Conservation (phyloP, 92 coral and sea anemone genomes). For the Palythoa heliodiscus region DNA sequence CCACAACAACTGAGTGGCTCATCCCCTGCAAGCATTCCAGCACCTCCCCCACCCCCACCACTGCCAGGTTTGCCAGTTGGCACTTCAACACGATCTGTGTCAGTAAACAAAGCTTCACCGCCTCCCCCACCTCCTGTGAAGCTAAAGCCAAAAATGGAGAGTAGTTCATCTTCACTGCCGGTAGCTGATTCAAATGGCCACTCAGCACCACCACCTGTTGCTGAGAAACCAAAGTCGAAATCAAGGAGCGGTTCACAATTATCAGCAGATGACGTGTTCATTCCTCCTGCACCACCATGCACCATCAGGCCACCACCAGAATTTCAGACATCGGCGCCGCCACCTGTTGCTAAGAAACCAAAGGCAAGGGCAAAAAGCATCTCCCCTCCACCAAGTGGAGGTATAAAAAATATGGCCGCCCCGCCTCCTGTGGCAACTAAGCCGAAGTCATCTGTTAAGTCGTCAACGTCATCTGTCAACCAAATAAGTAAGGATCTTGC, state of each 20-base stretch:
- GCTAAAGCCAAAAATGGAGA: slow-evolving; percentile 56
- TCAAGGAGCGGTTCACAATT: slow-evolving; percentile 50
- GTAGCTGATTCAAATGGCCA: slow-evolving; percentile 27
- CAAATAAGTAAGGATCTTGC: slow-evolving; percentile 18
- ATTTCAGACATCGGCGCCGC: slow-evolving; percentile 23
- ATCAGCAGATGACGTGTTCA: slow-evolving; percentile 35
- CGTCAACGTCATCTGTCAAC: slow-evolving; percentile 11
- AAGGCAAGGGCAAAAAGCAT: slow-evolving; percentile 16
- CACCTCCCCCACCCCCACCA: slow-evolving; percentile 46
- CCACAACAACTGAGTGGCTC: slow-evolving; percentile 35
- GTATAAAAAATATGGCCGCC: neutral
- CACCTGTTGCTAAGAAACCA: slow-evolving; percentile 43
- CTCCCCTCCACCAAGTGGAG: neutral
- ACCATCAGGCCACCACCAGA: slow-evolving; percentile 22
- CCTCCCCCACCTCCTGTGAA: slow-evolving; percentile 70
- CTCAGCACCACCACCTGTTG: slow-evolving; percentile 63
- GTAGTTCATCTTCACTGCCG: slow-evolving; percentile 42
- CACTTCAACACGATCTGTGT: slow-evolving; percentile 41
- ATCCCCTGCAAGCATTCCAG: slow-evolving; percentile 19
- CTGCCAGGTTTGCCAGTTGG: slow-evolving; percentile 4
- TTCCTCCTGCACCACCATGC: slow-evolving; percentile 20
- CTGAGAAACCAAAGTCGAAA: slow-evolving; percentile 60
- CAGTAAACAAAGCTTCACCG: slow-evolving; percentile 29
- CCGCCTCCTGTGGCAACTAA: slow-evolving; percentile 41
- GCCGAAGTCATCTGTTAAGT: slow-evolving; percentile 12